Evolutionary conservation across 2,113 vertebrate species (phyloP).

Genomic region (Macaca mulatta): DNA sequence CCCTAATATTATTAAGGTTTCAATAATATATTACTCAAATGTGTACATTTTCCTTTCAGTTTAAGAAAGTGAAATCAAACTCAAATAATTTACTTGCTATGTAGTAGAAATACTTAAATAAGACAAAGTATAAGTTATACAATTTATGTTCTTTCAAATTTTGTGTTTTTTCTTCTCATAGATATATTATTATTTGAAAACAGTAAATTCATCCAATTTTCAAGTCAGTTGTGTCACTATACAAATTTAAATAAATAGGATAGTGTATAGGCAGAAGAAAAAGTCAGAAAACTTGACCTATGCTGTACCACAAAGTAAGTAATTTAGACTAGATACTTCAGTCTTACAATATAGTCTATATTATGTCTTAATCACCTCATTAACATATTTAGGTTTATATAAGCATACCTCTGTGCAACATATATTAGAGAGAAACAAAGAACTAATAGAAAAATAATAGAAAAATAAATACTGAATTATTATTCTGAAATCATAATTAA

Average conservation of each 20-base stretch:
- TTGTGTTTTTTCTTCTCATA: neutral
- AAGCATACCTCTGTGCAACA: neutral
- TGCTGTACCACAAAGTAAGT: neutral
- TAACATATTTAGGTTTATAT: neutral
- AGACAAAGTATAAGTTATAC: neutral
- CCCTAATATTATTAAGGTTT: neutral
- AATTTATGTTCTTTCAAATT: neutral
- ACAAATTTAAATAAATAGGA: neutral
- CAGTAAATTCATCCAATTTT: neutral
- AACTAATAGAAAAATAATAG: neutral
- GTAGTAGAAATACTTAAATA: neutral
- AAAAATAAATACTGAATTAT: neutral
- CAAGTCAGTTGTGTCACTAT: neutral
- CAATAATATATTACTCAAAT: neutral
- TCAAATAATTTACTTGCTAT: neutral
- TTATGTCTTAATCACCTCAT: neutral
- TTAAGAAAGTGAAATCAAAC: slow-evolving; percentile 14
- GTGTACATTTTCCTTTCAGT: neutral
- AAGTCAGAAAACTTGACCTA: neutral
- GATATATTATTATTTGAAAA: neutral
- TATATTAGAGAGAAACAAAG: neutral
- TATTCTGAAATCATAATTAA: neutral
- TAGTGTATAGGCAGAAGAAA: neutral
- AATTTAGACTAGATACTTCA: neutral
- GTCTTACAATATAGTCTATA: neutral